Percentiles rank a stretch among this genome's conserved stretches.
Evolutionary conservation across 23 tunicate species (phyloP).

Genomic region (Diplosoma virens): DNA sequence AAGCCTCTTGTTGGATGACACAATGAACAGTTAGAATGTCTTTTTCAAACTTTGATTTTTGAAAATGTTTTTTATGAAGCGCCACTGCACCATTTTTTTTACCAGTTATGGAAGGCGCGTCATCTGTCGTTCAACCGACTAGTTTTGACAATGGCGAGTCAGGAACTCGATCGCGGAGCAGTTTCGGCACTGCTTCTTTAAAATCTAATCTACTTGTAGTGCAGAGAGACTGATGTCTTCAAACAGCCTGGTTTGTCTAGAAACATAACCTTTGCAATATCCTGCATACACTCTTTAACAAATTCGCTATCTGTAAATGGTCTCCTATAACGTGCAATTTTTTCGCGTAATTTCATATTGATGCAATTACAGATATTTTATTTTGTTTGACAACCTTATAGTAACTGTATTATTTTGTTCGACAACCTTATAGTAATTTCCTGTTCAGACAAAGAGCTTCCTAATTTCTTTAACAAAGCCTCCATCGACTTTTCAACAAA

Average conservation of each 20-base stretch:
- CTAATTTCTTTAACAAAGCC: background rate
- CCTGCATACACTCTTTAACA: background rate
- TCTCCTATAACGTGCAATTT: background rate
- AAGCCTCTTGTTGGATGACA: background rate
- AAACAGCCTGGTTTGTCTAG: background rate
- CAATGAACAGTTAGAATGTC: background rate
- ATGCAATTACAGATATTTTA: background rate
- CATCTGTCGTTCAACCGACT: background rate
- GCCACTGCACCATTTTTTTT: background rate
- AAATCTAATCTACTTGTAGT: background rate
- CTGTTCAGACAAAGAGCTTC: background rate
- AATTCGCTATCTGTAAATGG: background rate
- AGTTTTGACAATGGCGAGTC: background rate
- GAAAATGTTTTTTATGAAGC: background rate
- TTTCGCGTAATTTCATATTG: background rate
- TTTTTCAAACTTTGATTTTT: background rate
- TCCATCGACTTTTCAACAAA: background rate
- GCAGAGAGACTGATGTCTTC: background rate
- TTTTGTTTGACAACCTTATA: no score
- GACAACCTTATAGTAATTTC: background rate
- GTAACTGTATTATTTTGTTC: background rate
- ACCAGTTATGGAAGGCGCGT: constrained; percentile 4
- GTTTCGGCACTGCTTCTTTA: constrained; percentile 10
- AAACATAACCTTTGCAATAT: no score
- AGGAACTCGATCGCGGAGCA: constrained; percentile 8